Evolutionary conservation across 2,113 vertebrate species (phyloP).

Genomic region (Oncorhynchus clarkii): DNA sequence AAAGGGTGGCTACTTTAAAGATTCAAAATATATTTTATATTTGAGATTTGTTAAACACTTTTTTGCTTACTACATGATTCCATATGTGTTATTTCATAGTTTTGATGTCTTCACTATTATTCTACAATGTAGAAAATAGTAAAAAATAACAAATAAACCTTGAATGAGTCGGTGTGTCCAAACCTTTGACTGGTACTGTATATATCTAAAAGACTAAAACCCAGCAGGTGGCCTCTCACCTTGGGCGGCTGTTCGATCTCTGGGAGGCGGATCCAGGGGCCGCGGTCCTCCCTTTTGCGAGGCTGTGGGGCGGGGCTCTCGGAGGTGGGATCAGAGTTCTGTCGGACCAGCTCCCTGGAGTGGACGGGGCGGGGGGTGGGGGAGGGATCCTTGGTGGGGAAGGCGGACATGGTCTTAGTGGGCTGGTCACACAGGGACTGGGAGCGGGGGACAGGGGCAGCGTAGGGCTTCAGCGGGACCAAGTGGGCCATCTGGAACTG

Average conservation of each 20-base stretch:
- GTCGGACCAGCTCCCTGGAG: conserved; percentile 83
- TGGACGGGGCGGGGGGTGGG: conserved; percentile 73
- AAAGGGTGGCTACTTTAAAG: too few relatives aligned
- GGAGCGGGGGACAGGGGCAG: conserved; percentile 87
- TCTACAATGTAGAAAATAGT: too few relatives aligned
- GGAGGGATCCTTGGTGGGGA: conserved; percentile 82
- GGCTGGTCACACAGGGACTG: conserved; percentile 93
- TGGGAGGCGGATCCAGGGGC: conserved; percentile 83
- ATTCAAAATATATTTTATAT: too few relatives aligned
- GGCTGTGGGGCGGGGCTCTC: conserved; percentile 80
- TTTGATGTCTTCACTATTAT: too few relatives aligned
- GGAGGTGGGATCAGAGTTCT: conserved; percentile 91
- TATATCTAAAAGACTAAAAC: too few relatives aligned
- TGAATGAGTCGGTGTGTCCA: neutral
- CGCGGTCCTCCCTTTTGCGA: conserved; percentile 72
- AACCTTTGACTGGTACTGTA: too few relatives aligned
- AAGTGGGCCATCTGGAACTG: conserved; percentile 92
- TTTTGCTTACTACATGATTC: too few relatives aligned
- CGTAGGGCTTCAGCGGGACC: conserved; percentile 89
- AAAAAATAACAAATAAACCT: too few relatives aligned
- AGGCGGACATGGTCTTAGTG: conserved; percentile 87
- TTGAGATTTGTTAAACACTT: too few relatives aligned
- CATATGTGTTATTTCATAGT: too few relatives aligned
- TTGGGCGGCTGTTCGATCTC: conserved; percentile 85
- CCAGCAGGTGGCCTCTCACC: conserved; percentile 58